Evolutionary conservation across 2,888 invertebrate species (phyloP), one percentile per base, ranked within the genome.

Genomic region (Microchrysa polita): DNA sequence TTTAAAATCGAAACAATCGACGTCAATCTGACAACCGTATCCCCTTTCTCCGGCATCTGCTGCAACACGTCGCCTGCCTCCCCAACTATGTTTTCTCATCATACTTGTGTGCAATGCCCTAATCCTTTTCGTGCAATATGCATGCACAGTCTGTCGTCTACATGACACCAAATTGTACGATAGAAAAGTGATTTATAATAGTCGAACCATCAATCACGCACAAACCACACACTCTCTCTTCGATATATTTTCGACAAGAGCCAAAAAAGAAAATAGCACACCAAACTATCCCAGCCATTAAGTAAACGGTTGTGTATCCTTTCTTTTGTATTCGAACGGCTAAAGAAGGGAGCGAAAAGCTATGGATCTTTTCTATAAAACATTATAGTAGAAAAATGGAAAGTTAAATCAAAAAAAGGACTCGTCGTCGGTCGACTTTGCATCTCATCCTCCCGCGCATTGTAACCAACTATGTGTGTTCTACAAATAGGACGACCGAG

Each of bases 101-200:
- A n/a, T n/a, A n/a, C n/a, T n/a, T n/a, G n/a, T n/a, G n/a, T n/a
- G 27, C 27, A 34, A 34, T 34, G 4, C 27, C 7, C 4, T 34
- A 34, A 34, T 5, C n/a, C n/a, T n/a, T n/a, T 34, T 34, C 27
- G 27, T 34, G 27, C 27, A 34, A 48, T 7, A 48, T 48, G 48
- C 48, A 48, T 48, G n/a, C n/a, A n/a, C 48, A 7, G 27, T 7
- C 12, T 48, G 48, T 48, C 16, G n/a, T n/a, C 48, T 48, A 10
- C 48, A 48, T n/a, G 48, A 48, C 12, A 48, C 48, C 48, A n/a
- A n/a, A 48, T 48, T n/a, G 48, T 48, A 12, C 48, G 4, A n/a
- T n/a, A 48, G 27, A 48, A 48, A 48, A 48, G 48, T 48, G 48
- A 48, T 48, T 48, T 48, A 48, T 48, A 48, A n/a, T n/a, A 12